Evolutionary conservation across 1,140 invertebrate genomes (phyloP).

Genomic region (Heliconius eleuchia): DNA sequence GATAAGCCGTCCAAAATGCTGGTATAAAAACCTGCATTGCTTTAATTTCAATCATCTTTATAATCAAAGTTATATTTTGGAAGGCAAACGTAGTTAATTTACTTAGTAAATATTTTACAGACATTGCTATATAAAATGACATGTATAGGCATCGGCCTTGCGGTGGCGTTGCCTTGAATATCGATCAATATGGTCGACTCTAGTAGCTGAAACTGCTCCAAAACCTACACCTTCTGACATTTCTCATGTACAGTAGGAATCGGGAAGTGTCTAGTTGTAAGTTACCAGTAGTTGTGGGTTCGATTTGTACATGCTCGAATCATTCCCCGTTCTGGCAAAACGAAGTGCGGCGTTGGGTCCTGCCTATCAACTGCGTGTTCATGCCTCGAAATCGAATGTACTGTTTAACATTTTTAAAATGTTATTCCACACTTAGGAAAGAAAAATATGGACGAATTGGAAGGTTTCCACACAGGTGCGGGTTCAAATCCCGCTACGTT

Average conservation of each 20-base stretch:
- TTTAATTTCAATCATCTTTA: too few species aligned
- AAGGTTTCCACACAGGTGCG: too few species aligned
- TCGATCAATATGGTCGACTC: constrained; percentile 45
- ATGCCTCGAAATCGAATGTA: too few species aligned
- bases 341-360: neutral
- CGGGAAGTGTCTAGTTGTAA: neutral
- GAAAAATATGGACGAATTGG: too few species aligned
- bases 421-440: too few species aligned
- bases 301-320: neutral
- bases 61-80: too few species aligned
- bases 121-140: neutral
- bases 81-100: neutral
- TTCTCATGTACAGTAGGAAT: neutral
- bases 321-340: too few species aligned
- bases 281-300: neutral
- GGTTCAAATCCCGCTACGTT: too few species aligned
- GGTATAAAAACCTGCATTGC: too few species aligned
- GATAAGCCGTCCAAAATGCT: too few species aligned
- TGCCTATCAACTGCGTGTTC: neutral
- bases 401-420: too few species aligned
- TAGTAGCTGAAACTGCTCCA: constrained; percentile 29
- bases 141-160: constrained; percentile 40
- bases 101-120: neutral
- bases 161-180: constrained; percentile 43
- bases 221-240: constrained; percentile 22